A percentile compares a stretch with the other conserved stretches of the same genome.
Conservation (phyloP, 2,888 invertebrate species). For the Nyleta sp. region DNA sequence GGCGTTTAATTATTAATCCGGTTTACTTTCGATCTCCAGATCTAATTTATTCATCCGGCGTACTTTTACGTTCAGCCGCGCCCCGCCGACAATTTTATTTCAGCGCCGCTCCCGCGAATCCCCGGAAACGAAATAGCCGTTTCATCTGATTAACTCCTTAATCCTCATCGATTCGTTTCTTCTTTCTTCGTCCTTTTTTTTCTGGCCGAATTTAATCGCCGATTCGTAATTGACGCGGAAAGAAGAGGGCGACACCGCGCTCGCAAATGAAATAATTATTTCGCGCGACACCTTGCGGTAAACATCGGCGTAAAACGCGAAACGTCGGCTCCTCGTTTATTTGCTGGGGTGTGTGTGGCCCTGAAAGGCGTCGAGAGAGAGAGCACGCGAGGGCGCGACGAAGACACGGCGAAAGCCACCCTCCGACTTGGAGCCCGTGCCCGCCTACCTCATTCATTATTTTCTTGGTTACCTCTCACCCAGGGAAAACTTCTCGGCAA, state of each 20-base stretch:
- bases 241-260: background rate
- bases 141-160: conserved; percentile 53
- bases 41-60: conserved; percentile 56
- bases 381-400: background rate
- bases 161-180: conserved; percentile 39
- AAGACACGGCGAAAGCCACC: conserved; percentile 14
- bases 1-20: conserved; percentile 55
- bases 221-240: conserved; percentile 37
- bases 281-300: conserved; percentile 55
- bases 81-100: conserved; percentile 47
- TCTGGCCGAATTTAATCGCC: conserved; percentile 26
- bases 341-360: too few species aligned
- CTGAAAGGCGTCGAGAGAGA: conserved; percentile 3
- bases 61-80: conserved; percentile 39
- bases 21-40: conserved; percentile 54
- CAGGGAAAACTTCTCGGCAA: conserved; percentile 81
- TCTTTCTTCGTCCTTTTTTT: conserved; percentile 19
- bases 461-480: conserved; percentile 81
- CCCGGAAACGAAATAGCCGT: conserved; percentile 41
- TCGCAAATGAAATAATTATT: conserved; percentile 55
- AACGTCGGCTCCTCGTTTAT: too few species aligned
- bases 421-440: conserved; percentile 51
- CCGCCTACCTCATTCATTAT: conserved; percentile 79
- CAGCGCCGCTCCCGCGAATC: conserved; percentile 1
- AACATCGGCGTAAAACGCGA: too few species aligned